These are phyloP conservation scores for Lasioglossum malachurum DNA, from an alignment of 2,888 invertebrate genomes.

Conservation along the genomic window DNA sequence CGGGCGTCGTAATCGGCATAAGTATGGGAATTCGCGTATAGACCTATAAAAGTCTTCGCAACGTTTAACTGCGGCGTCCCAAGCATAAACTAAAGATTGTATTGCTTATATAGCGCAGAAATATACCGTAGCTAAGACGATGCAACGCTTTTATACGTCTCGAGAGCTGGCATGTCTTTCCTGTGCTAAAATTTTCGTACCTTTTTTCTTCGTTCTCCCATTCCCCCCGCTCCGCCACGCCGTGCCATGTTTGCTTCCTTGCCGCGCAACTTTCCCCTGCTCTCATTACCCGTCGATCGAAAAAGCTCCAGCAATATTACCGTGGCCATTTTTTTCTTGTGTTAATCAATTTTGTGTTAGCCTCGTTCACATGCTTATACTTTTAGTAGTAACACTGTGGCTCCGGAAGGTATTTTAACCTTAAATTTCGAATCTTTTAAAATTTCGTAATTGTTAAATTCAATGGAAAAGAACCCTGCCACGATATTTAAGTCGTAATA, in stretches of 20 bases:
- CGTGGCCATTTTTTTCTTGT: not conserved
- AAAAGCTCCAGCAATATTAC: not conserved
- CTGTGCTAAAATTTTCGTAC: constrained; percentile 29
- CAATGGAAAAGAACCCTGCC: not conserved
- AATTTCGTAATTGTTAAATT: not conserved
- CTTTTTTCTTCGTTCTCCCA: constrained; percentile 20
- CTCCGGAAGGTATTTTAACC: not conserved
- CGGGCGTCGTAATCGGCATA: constrained; percentile 71
- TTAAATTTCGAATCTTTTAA: not conserved
- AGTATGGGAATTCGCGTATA: constrained; percentile 76
- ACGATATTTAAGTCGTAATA: too few species aligned
- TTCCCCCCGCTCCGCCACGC: not conserved
- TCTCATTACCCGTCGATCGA: not conserved
- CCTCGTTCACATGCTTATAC: too few species aligned
- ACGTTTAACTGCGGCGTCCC: constrained; percentile 79
- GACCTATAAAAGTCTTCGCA: constrained; percentile 81
- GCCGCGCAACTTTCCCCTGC: not conserved
- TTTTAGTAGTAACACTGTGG: not conserved
- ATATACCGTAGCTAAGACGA: constrained; percentile 72
- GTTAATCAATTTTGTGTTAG: not conserved
- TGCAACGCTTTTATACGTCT: constrained; percentile 70
- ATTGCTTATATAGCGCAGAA: constrained; percentile 80
- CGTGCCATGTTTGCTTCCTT: not conserved
- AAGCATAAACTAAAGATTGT: constrained; percentile 80
- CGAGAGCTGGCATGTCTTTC: constrained; percentile 36